A percentile compares a stretch with the other conserved stretches of the same genome.
These are phyloP conservation scores for Enteromius treurensis DNA, from an alignment of 2,797 vertebrate species.

Conservation along the genomic window DNA sequence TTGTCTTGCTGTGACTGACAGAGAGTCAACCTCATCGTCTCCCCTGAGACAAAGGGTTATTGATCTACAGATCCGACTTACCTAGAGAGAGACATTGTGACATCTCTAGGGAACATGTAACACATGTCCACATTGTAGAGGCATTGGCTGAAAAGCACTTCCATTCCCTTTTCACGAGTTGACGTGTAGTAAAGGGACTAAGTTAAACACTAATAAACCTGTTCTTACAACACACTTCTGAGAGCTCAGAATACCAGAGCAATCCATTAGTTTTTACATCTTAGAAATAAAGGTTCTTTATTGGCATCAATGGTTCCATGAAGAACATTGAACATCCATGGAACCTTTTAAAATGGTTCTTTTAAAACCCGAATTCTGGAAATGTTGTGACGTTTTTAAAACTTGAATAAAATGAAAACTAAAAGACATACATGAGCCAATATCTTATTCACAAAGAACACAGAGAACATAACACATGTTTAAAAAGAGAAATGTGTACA, in stretches of 20 bases:
- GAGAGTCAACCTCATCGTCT: slow-evolving; percentile 5
- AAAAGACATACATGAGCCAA: no score
- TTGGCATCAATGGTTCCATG: no score
- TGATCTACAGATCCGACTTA: slow-evolving; percentile 32
- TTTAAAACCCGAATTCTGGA: no score
- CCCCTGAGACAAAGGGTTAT: slow-evolving; percentile 16
- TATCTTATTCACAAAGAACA: no score
- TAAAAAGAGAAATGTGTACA: no score
- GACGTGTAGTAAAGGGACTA: not conserved
- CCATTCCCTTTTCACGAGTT: not conserved
- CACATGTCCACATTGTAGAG: not conserved
- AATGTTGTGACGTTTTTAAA: no score
- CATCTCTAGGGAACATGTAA: not conserved
- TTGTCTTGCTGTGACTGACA: slow-evolving; percentile 16
- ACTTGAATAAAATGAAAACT: no score
- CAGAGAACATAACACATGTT: no score
- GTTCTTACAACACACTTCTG: not conserved
- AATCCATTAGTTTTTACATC: not conserved
- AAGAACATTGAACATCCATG: no score
- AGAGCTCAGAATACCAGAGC: not conserved
- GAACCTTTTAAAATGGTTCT: no score
- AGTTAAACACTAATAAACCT: not conserved
- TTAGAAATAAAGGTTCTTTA: no score
- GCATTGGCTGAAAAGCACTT: slow-evolving; percentile 3
- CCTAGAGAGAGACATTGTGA: slow-evolving; percentile 11